Conservation (phyloP, 1,140 invertebrate genomes). For the Galleria mellonella region DNA sequence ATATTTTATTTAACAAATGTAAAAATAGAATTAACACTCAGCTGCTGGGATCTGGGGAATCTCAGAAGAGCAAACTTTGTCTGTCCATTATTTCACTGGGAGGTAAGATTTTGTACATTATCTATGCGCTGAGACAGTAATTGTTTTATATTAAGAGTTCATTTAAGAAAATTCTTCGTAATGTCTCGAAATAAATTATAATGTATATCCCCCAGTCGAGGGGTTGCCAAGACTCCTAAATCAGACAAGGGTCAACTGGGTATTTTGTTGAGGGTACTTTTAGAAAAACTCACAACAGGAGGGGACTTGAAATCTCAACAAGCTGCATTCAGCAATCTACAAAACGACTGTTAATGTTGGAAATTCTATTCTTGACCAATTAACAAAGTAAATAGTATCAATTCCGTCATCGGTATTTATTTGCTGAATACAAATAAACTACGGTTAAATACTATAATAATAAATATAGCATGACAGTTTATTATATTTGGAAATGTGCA, state of each 20-base stretch:
- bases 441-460: too few species aligned
- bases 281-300: slow-evolving; percentile 12
- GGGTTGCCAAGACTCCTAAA: slow-evolving; percentile 12
- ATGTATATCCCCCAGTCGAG: slow-evolving; percentile 18
- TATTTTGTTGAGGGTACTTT: slow-evolving; percentile 8
- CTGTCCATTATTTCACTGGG: neutral
- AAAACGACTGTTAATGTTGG: slow-evolving; percentile 12
- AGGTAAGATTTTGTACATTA: neutral
- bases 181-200: slow-evolving; percentile 27
- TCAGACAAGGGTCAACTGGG: slow-evolving; percentile 29
- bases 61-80: neutral
- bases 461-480: too few species aligned
- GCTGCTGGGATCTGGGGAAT: neutral
- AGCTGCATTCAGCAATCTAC: slow-evolving; percentile 16
- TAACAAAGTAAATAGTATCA: slow-evolving; percentile 1
- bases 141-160: slow-evolving; percentile 20
- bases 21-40: too few species aligned
- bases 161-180: slow-evolving; percentile 23
- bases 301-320: slow-evolving; percentile 12
- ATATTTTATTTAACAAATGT: too few species aligned
- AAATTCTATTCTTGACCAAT: slow-evolving; percentile 10
- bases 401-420: too few species aligned
- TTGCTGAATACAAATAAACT: too few species aligned
- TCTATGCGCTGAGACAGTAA: slow-evolving; percentile 3
- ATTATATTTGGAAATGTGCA: too few species aligned